These are phyloP conservation scores for Sebastes vulpes DNA, from an alignment of 2,797 vertebrate species.

Conservation along the genomic window DNA sequence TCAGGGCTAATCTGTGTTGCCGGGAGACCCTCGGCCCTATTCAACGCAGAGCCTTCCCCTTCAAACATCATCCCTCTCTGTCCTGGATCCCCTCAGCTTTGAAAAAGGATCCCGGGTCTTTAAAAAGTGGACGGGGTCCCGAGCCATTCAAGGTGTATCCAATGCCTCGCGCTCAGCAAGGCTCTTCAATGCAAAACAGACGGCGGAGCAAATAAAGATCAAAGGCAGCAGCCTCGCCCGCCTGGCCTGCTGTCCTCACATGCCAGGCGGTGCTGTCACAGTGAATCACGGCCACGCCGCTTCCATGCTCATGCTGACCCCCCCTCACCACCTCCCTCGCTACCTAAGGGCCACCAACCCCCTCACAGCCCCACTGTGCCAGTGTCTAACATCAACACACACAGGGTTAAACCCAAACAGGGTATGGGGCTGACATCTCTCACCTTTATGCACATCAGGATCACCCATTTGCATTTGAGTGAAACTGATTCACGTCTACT, in stretches of 20 bases:
- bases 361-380: constrained; percentile 27
- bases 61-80: constrained; percentile 65
- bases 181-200: constrained; percentile 88
- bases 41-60: constrained; percentile 49
- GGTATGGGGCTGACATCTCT: neutral
- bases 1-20: constrained; percentile 72
- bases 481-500: neutral
- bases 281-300: constrained; percentile 73
- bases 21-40: constrained; percentile 56
- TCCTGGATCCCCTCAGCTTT: constrained; percentile 77
- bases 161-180: constrained; percentile 83
- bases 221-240: constrained; percentile 81
- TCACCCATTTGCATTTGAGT: neutral
- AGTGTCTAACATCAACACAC: constrained; percentile 40
- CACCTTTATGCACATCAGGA: neutral
- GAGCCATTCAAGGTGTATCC: constrained; percentile 85
- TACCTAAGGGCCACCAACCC: constrained; percentile 50
- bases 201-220: constrained; percentile 86
- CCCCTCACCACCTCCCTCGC: neutral
- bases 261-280: constrained; percentile 81
- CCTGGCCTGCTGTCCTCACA: constrained; percentile 82
- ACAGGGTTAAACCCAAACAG: constrained; percentile 31
- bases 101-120: constrained; percentile 84
- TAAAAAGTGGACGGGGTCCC: constrained; percentile 77
- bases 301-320: constrained; percentile 48